Conservation (phyloP, 2,113 vertebrate genomes). For the Corythoichthys haematopterus region DNA sequence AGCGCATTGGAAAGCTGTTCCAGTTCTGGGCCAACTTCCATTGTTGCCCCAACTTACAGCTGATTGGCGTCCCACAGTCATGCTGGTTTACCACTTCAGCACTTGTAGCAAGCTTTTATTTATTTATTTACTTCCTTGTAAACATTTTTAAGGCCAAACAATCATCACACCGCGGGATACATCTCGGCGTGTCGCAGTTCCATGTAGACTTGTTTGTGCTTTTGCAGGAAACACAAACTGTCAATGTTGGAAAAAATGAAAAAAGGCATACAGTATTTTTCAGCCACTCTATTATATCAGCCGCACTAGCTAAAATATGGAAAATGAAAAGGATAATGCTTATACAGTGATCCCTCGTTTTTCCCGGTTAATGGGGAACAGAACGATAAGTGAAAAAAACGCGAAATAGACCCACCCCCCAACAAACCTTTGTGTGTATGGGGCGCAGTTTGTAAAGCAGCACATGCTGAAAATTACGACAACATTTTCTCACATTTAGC, state of each 20-base stretch:
- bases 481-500: too few relatives aligned
- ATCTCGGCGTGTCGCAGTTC: constrained; percentile 48
- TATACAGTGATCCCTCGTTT: too few relatives aligned
- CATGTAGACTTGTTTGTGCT: constrained; percentile 59
- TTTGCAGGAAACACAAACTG: not conserved
- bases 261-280: too few relatives aligned
- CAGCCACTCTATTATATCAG: too few relatives aligned
- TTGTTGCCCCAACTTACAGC: constrained; percentile 26
- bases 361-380: too few relatives aligned
- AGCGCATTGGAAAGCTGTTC: constrained; percentile 12
- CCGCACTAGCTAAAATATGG: too few relatives aligned
- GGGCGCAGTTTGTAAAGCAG: too few relatives aligned
- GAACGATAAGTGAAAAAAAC: too few relatives aligned
- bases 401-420: too few relatives aligned
- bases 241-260: not conserved
- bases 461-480: too few relatives aligned
- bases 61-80: constrained; percentile 60
- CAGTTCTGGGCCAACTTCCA: constrained; percentile 33
- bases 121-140: constrained; percentile 32
- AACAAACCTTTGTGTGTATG: too few relatives aligned
- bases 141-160: constrained; percentile 46
- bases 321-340: too few relatives aligned
- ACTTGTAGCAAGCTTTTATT: constrained; percentile 43
- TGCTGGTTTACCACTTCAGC: constrained; percentile 55
- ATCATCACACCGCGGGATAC: constrained; percentile 57